phyloP scores from a whole-genome alignment of 2,888 invertebrate species.

The Oscheius sp. region DNA sequence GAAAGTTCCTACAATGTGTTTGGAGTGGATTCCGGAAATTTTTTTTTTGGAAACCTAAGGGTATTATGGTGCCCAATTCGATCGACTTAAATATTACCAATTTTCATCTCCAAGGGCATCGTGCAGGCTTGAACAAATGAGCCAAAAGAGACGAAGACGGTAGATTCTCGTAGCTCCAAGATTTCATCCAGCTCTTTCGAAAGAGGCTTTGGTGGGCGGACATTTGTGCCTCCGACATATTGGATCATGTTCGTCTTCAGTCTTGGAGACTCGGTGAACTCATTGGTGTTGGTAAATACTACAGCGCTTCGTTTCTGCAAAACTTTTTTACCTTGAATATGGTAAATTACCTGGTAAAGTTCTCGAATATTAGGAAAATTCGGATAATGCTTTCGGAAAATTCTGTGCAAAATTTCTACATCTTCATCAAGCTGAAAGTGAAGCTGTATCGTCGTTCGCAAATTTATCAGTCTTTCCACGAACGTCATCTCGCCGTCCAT shows the following conservation, averaged over 20 bases:
- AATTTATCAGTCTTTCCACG: slow-evolving; percentile 9
- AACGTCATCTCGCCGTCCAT: slow-evolving; percentile 20
- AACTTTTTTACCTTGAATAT: not conserved
- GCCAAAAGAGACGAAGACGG: slow-evolving; percentile 24
- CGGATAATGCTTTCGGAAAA: slow-evolving; percentile 20
- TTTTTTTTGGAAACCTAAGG: no score
- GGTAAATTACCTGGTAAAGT: slow-evolving; percentile 2
- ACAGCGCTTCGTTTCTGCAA: slow-evolving; percentile 26
- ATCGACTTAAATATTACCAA: not conserved
- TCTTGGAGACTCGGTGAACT: slow-evolving; percentile 32
- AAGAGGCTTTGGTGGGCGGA: slow-evolving; percentile 17
- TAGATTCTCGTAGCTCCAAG: not conserved
- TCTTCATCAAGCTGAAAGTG: not conserved
- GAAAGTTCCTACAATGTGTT: no score
- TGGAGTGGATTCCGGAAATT: no score
- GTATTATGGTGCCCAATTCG: not conserved
- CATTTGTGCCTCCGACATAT: slow-evolving; percentile 26
- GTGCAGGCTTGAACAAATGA: slow-evolving; percentile 7
- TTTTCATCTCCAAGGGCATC: slow-evolving; percentile 10
- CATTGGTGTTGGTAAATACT: slow-evolving; percentile 22
- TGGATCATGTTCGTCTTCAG: slow-evolving; percentile 31
- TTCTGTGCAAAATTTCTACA: not conserved
- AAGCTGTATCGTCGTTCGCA: not conserved
- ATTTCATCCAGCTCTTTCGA: not conserved
- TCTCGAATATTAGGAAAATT: slow-evolving; percentile 12